Conservation (phyloP, 2,888 invertebrate genomes). For the Cyclophora punctaria region DNA sequence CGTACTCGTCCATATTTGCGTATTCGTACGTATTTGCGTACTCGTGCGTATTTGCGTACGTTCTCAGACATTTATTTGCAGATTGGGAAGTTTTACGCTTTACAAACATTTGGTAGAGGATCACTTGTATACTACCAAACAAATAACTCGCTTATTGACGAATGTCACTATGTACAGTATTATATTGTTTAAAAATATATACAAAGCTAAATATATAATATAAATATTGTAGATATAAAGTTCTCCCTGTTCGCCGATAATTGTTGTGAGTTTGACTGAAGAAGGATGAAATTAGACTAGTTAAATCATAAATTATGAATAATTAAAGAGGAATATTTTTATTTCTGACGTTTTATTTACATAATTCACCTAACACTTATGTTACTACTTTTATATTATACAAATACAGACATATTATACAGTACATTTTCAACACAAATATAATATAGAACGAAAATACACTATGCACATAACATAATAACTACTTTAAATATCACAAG, state of each 20-base stretch:
- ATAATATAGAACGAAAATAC: neutral
- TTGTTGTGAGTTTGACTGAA: constrained; percentile 51
- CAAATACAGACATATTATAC: neutral
- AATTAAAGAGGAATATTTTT: constrained; percentile 69
- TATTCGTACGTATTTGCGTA: no score
- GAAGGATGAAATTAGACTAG: constrained; percentile 57
- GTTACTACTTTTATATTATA: neutral
- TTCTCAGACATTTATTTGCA: no score
- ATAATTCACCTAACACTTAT: neutral
- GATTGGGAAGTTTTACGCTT: no score
- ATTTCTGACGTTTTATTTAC: constrained; percentile 23
- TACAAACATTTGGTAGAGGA: no score
- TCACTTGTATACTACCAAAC: no score
- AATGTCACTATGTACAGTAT: constrained; percentile 9
- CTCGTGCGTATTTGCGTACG: no score
- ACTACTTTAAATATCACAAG: constrained; percentile 4
- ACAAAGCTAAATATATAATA: constrained; percentile 16
- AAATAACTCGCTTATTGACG: neutral
- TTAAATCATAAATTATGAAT: constrained; percentile 63
- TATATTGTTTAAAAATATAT: constrained; percentile 31
- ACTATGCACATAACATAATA: no score
- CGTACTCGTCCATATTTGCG: no score
- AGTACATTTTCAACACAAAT: no score
- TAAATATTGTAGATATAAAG: constrained; percentile 41
- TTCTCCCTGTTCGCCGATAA: constrained; percentile 52